These are phyloP conservation scores for Latheticus oryzae DNA, from an alignment of 2,888 invertebrate species.

Conservation along the genomic window DNA sequence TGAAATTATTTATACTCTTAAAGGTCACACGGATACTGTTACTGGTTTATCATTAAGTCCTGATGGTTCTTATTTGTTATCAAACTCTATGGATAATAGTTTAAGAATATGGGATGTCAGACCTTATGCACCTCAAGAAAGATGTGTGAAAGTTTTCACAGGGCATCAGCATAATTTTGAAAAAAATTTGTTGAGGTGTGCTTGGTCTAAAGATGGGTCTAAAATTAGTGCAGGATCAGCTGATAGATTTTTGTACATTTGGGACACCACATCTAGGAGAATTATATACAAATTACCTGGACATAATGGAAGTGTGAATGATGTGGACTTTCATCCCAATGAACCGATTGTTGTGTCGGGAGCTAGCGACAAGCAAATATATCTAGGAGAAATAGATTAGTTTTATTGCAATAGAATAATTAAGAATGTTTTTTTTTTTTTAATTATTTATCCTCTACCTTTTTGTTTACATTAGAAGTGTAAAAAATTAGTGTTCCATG, in stretches of 20 bases:
- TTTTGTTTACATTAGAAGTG: no score
- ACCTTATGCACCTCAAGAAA: conserved; percentile 92
- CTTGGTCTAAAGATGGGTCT: conserved; percentile 94
- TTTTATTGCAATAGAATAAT: no score
- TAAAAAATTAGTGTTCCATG: no score
- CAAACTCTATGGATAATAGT: conserved; percentile 97
- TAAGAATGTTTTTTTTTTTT: no score
- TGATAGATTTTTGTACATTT: conserved; percentile 95
- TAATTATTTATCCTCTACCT: no score
- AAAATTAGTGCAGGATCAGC: conserved; percentile 94
- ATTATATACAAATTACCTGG: conserved; percentile 97
- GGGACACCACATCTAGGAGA: conserved; percentile 94
- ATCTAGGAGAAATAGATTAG: conserved; percentile 92
- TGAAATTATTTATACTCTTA: conserved; percentile 83
- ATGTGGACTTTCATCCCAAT: conserved; percentile 92
- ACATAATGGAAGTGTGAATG: conserved; percentile 97
- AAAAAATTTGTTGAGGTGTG: conserved; percentile 92
- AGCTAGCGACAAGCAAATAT: conserved; percentile 95
- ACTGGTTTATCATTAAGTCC: conserved; percentile 89
- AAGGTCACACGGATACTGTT: conserved; percentile 95
- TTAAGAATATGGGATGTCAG: conserved; percentile 97
- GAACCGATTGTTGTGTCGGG: conserved; percentile 95
- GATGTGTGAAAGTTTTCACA: conserved; percentile 86
- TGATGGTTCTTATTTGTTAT: conserved; percentile 90
- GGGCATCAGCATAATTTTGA: conserved; percentile 98